Conservation (phyloP, 2,797 vertebrate species). For the Champsocephalus esox region DNA sequence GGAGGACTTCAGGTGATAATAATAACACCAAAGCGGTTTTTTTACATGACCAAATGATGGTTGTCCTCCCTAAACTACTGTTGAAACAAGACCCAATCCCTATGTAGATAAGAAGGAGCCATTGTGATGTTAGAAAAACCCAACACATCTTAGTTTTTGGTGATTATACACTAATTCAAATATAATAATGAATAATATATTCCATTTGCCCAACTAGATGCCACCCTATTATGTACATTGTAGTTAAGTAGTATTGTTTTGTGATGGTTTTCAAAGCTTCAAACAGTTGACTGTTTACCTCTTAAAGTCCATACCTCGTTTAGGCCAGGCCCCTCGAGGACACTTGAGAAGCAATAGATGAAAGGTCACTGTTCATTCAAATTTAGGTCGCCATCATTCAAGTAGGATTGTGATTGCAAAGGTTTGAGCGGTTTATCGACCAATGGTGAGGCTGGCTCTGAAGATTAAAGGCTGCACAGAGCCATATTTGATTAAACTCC, state of each 20-base stretch:
- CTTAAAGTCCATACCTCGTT: constrained; percentile 26
- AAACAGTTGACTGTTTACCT: constrained; percentile 5
- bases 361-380: constrained; percentile 70
- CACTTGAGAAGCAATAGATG: constrained; percentile 45
- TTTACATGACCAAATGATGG: too few species aligned
- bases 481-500: constrained; percentile 73
- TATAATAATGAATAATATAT: too few species aligned
- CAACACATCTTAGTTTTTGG: too few species aligned
- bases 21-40: too few species aligned
- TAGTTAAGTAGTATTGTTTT: not conserved
- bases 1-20: too few species aligned
- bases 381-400: constrained; percentile 68
- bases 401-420: constrained; percentile 55
- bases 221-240: not conserved
- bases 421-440: constrained; percentile 54
- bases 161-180: too few species aligned
- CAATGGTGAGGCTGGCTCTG: constrained; percentile 39
- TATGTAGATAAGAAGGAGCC: too few species aligned
- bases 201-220: too few species aligned
- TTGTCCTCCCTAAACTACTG: too few species aligned
- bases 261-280: constrained; percentile 15
- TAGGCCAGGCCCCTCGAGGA: constrained; percentile 25
- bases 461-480: constrained; percentile 68
- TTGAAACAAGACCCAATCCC: too few species aligned
- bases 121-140: too few species aligned